Conservation (phyloP, 2,113 vertebrate species). For the Antechinus flavipes region DNA sequence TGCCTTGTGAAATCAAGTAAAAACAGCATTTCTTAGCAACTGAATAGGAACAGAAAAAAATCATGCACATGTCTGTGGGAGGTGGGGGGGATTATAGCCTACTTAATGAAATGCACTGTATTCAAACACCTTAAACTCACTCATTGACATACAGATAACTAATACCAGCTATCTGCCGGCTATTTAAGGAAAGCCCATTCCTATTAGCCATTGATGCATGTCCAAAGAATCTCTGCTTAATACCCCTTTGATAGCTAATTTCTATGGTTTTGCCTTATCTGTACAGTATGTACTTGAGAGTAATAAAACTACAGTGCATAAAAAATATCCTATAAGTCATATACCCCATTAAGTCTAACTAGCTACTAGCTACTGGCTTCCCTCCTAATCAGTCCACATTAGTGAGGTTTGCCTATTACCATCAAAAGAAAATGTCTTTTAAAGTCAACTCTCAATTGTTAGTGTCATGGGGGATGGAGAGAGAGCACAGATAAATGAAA, state of each 20-base stretch:
- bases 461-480: not conserved
- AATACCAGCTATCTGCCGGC: not conserved
- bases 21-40: not conserved
- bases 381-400: not conserved
- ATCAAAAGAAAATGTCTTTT: not conserved
- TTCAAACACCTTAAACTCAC: not conserved
- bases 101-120: not conserved
- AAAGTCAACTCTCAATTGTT: not conserved
- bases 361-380: not conserved
- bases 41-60: not conserved
- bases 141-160: not conserved
- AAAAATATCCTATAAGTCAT: constrained; percentile 36
- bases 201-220: not conserved
- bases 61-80: not conserved
- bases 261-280: not conserved
- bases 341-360: not conserved
- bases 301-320: not conserved
- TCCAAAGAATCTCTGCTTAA: not conserved
- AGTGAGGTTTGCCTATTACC: not conserved
- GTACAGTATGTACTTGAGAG: not conserved
- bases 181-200: not conserved
- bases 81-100: not conserved
- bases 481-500: not conserved
- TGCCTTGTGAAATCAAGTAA: not conserved
- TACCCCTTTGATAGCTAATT: not conserved